Conservation (phyloP, 2,797 vertebrate genomes). For the Pagetopsis macropterus region DNA sequence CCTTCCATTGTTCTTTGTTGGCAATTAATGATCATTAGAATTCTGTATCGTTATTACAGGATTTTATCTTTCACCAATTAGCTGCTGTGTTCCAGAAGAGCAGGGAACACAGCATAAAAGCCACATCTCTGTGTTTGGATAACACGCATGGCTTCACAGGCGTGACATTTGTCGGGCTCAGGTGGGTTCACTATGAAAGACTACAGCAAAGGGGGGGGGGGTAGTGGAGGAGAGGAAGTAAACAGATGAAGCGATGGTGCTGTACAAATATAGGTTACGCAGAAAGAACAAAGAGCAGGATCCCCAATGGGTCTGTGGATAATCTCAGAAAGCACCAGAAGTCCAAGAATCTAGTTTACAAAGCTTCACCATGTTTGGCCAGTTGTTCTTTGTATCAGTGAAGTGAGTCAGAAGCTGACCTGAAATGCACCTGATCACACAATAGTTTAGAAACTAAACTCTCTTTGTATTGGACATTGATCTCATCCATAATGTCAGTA, state of each 20-base stretch:
- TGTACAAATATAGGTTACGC: slow-evolving; percentile 15
- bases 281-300: slow-evolving; percentile 6
- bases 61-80: background rate
- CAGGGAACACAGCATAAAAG: slow-evolving; percentile 16
- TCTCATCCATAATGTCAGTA: background rate
- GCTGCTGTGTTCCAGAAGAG: background rate
- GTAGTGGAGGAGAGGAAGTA: background rate
- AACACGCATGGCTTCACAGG: background rate
- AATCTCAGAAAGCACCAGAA: background rate
- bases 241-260: slow-evolving; percentile 9
- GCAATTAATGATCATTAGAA: background rate
- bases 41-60: background rate
- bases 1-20: background rate
- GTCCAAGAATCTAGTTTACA: background rate
- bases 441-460: background rate
- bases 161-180: slow-evolving; percentile 20
- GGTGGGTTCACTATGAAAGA: background rate
- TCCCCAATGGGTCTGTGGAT: background rate
- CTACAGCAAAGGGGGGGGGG: background rate
- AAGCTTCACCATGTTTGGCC: background rate
- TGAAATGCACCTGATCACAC: background rate
- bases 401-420: background rate
- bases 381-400: background rate
- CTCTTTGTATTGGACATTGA: background rate
- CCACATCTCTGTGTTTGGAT: background rate